phyloP scores from a whole-genome alignment of 2,797 vertebrate species.

The Potorous gilbertii region DNA sequence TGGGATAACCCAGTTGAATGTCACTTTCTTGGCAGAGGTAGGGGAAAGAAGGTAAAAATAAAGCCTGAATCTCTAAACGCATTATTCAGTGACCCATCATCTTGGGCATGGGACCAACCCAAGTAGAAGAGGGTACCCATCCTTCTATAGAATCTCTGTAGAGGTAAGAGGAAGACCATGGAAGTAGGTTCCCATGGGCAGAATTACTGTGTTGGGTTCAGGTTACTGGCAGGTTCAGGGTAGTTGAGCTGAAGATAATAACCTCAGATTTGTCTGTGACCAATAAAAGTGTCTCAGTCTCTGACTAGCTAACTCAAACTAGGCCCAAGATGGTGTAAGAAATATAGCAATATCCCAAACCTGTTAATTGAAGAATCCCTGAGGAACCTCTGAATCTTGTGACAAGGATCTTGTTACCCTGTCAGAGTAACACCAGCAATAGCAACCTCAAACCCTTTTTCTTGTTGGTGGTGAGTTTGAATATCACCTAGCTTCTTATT shows the following conservation, averaged over 20 bases:
- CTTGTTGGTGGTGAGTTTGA: not conserved
- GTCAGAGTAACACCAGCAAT: not conserved
- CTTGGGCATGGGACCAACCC: not conserved
- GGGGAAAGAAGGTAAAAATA: not conserved
- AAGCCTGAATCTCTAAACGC: not conserved
- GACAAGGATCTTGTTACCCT: not conserved
- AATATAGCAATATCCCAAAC: not conserved
- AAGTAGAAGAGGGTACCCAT: not conserved
- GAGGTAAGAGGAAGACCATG: not conserved
- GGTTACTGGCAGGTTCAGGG: not conserved
- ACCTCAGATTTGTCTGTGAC: not conserved
- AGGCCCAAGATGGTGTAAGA: not conserved
- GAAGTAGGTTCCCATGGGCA: not conserved
- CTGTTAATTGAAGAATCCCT: not conserved
- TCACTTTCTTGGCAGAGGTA: not conserved
- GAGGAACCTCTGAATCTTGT: not conserved
- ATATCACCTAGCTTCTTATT: not conserved
- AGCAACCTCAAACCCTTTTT: not conserved
- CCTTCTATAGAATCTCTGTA: not conserved
- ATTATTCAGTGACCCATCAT: not conserved
- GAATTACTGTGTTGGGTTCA: not conserved
- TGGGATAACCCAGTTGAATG: not conserved
- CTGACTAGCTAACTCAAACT: not conserved
- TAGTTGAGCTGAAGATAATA: not conserved
- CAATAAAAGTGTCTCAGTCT: not conserved